Evolutionary conservation across 2,113 vertebrate genomes (phyloP).

Genomic region (Mystacornis crossleyi): DNA sequence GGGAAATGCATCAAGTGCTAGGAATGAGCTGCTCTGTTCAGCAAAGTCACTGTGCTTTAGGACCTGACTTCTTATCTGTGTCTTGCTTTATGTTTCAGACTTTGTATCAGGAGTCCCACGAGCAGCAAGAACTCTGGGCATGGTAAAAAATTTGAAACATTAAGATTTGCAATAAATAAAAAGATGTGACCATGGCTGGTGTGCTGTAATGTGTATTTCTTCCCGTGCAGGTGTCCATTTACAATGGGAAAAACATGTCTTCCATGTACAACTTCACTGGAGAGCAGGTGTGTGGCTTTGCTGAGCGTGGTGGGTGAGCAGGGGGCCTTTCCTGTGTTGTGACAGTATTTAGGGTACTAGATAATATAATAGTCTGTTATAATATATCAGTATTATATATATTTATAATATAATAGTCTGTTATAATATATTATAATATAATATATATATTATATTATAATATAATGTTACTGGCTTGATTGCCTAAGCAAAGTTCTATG

Average conservation of each 20-base stretch:
- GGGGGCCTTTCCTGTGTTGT: background rate
- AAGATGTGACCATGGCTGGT: background rate
- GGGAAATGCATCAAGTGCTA: background rate
- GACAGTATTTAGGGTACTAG: background rate
- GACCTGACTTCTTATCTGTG: background rate
- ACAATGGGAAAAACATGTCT: conserved; percentile 89
- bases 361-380: background rate
- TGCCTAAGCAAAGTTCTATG: background rate
- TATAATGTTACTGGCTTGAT: background rate
- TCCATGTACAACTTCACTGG: conserved; percentile 95
- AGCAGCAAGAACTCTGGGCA: conserved; percentile 91
- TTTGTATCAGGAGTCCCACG: conserved; percentile 95
- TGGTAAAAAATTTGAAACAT: conserved; percentile 78
- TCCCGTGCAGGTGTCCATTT: conserved; percentile 89
- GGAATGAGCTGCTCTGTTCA: background rate
- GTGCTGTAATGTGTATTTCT: background rate
- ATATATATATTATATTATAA: too few species aligned
- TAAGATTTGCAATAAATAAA: background rate
- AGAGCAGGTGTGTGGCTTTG: conserved; percentile 81
- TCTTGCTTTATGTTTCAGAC: conserved; percentile 76
- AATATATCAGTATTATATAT: too few species aligned
- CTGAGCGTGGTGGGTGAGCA: background rate
- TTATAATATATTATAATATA: too few species aligned
- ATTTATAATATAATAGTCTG: too few species aligned
- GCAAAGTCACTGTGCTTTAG: background rate